A percentile compares a stretch with the other conserved stretches of the same genome.
Conservation (phyloP, 2,888 invertebrate species). For the Neocrepidodera transversa region DNA sequence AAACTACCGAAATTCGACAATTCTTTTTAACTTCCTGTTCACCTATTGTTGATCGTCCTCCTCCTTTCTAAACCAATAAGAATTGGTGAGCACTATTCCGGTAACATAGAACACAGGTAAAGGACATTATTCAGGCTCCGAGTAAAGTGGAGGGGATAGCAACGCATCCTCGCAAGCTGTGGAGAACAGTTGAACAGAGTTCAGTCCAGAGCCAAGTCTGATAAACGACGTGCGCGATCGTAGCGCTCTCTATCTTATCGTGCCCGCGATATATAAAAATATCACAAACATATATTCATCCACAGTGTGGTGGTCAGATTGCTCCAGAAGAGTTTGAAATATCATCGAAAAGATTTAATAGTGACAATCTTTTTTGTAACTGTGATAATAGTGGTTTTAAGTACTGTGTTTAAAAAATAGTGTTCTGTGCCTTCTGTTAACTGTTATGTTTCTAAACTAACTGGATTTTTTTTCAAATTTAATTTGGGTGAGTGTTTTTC, state of each 20-base stretch:
- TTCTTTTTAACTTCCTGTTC: conserved; percentile 44
- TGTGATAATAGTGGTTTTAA: conserved; percentile 14
- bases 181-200: conserved; percentile 29
- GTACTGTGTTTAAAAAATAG: conserved; percentile 1
- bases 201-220: conserved; percentile 35
- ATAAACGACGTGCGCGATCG: conserved; percentile 8
- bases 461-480: conserved; percentile 5
- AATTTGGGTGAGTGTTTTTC: conserved; percentile 2
- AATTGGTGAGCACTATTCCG: conserved; percentile 39
- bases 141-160: conserved; percentile 36
- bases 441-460: conserved; percentile 10
- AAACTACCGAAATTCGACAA: conserved; percentile 44
- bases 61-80: conserved; percentile 44
- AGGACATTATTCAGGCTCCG: conserved; percentile 42
- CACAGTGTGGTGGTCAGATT: neutral
- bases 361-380: conserved; percentile 10
- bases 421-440: conserved; percentile 16
- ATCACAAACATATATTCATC: neutral
- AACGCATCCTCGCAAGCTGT: conserved; percentile 39
- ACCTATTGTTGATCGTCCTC: conserved; percentile 43
- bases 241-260: neutral
- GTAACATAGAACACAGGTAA: conserved; percentile 42
- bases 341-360: conserved; percentile 8
- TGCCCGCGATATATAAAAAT: conserved; percentile 28
- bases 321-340: neutral